Base-by-base conservation (phyloP, 2,797 vertebrate genomes). In the Lacerta viridis region DNA sequence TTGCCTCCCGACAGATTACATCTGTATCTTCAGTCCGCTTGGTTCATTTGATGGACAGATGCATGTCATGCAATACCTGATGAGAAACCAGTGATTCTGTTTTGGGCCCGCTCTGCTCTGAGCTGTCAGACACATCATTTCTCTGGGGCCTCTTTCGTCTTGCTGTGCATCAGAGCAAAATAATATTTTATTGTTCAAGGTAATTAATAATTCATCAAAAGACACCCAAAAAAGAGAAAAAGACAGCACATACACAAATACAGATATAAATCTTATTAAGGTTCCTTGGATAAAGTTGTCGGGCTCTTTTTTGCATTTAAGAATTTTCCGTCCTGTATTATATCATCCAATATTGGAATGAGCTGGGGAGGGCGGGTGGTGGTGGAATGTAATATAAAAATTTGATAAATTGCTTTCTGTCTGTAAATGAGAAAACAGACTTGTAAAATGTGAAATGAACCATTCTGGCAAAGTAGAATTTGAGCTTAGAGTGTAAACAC, bases 151-250 rank as follows among this genome's bases (percentile, higher is more conserved):
- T 88, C 79, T 93, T 95, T 94, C 88, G 89, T 94, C 94, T 96
- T 94, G 90, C 91, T 96, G 96, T 96, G 95, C 96, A 97, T 95
- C 93, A 95, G 93, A 97, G 95, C 95, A 97, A 97, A 97, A 95
- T 96, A 94, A 96, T 95, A 95, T 96, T 97, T 97, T 96, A 96
- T 97, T 97, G 96, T 97, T 97, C 95, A 94, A 92, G 89, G 86
- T 93, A 96, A 97, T 98, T 97, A 97, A 97, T 97, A 97, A 97
- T 97, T 97, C 94, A 98, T 97, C 93, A 95, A 96, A 97, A 96
- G 94, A 93, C 93, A 96, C 92, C 89, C 10, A 13, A 11, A 96
- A 41, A 41, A 41, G 39, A 41, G 39, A 87, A 95, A 96, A 96
- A 95, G 96, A 94, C 3, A 90, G 89, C 9, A 87, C 82, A 92